Evolutionary conservation across 1,140 invertebrate genomes (phyloP).

Genomic region (Amyelois transitella): DNA sequence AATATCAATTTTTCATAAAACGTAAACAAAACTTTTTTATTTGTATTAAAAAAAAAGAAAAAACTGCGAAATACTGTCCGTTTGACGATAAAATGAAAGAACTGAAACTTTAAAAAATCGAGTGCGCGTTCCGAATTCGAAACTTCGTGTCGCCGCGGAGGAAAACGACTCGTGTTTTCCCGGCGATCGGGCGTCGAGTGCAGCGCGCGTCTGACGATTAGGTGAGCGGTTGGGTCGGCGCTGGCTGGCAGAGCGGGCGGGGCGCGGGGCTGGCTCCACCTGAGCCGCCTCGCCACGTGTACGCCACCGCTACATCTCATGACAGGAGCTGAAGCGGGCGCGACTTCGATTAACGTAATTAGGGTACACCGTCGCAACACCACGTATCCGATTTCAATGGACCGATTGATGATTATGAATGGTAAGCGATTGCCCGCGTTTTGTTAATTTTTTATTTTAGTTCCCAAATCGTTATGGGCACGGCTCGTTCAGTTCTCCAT

Average conservation of each 20-base stretch:
- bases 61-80: neutral
- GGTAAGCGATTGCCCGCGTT: slow-evolving; percentile 20
- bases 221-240: slow-evolving; percentile 44
- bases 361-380: slow-evolving; percentile 9
- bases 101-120: slow-evolving; percentile 28
- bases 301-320: slow-evolving; percentile 35
- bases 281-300: slow-evolving; percentile 43
- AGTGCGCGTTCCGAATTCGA: slow-evolving; percentile 29
- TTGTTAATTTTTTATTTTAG: slow-evolving; percentile 13
- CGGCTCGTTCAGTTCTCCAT: neutral
- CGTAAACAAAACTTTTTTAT: neutral
- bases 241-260: slow-evolving; percentile 23
- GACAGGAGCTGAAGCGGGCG: slow-evolving; percentile 2
- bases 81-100: slow-evolving; percentile 13
- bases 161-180: slow-evolving; percentile 69
- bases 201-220: slow-evolving; percentile 55
- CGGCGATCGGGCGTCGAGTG: slow-evolving; percentile 67
- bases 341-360: slow-evolving; percentile 13
- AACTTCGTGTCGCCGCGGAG: slow-evolving; percentile 52
- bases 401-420: slow-evolving; percentile 48
- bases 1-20: slow-evolving; percentile 4
- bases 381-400: slow-evolving; percentile 45
- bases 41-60: neutral
- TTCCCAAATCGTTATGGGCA: slow-evolving; percentile 8
- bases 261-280: slow-evolving; percentile 51